These are phyloP conservation scores for Arctia plantaginis DNA, from an alignment of 2,888 invertebrate species.

Conservation along the genomic window DNA sequence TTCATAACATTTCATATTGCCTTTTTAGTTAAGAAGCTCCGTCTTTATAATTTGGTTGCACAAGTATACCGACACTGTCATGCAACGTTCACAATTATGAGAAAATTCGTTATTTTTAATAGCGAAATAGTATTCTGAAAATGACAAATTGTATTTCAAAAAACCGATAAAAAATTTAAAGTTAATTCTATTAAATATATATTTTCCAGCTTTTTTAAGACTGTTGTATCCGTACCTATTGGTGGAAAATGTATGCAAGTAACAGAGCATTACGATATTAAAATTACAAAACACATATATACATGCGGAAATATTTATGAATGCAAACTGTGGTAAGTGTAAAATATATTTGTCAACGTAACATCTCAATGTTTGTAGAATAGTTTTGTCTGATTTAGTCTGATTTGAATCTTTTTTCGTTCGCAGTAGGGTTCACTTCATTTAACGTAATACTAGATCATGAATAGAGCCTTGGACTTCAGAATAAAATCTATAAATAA, in stretches of 20 bases:
- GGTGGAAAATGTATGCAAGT: not conserved
- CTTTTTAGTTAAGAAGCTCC: too few species aligned
- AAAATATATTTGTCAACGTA: conserved; percentile 6
- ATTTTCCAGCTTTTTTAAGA: too few species aligned
- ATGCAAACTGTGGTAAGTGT: not conserved
- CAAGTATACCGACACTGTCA: too few species aligned
- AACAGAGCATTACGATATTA: not conserved
- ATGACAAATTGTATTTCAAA: too few species aligned
- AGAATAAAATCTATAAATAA: conserved; percentile 36
- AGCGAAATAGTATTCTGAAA: too few species aligned
- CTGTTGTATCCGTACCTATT: not conserved
- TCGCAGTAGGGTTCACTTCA: not conserved
- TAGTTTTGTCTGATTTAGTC: not conserved
- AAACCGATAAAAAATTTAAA: too few species aligned
- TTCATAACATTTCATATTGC: too few species aligned
- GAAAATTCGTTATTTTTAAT: too few species aligned
- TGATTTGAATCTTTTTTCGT: not conserved
- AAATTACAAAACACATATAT: not conserved
- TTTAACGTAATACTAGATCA: not conserved
- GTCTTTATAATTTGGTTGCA: too few species aligned
- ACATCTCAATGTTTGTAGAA: not conserved
- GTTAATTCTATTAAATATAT: too few species aligned
- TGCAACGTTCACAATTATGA: too few species aligned
- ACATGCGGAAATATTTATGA: not conserved
- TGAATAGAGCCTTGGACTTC: conserved; percentile 17